Base-by-base conservation (phyloP, 2,797 vertebrate genomes). In the Thripadectes ignobilis region DNA sequence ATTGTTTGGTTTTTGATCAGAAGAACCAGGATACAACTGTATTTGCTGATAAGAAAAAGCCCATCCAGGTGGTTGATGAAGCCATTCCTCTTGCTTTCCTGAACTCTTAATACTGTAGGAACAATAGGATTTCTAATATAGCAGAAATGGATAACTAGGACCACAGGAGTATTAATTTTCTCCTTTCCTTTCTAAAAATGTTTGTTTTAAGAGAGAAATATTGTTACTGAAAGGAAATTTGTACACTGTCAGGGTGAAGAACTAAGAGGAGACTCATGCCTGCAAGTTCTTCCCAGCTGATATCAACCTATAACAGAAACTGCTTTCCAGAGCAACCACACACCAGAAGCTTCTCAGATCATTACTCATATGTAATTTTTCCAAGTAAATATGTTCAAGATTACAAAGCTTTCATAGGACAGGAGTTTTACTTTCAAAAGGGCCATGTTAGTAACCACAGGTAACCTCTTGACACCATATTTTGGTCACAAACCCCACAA, bases 91-190 rank as follows among this genome's bases (percentile, higher is more conserved):
- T 55, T 29, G 8, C 45, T 63, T 71, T 67, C 69, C 9, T 41
- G 19, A 69, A 88, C 4, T 30, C 4, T 49, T 32, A 46, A 8
- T 22, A 32, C 9, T 29, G 49, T 2, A 41, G 13, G 24, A 6
- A 20, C 1, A 39, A 19, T 4, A 48, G 8, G 6, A n/a, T 38
- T 59, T 66, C n/a, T 63, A 39, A 9, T 15, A 27, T 2, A 1
- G 9, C 32, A 78, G 22, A 66, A 68, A 57, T 14, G 1, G 11
- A 85, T 29, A 55, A 69, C 3, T 43, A 38, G 14, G 19, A 68
- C 24, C 3, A 41, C 29, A 34, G 5, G 2, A 4, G 7, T 36
- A 62, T n/a, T 29, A 12, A 6, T 26, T 67, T 48, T 18, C 15
- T 39, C 10, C 10, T 62, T 41, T 58, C 4, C 24, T 24, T 30